Evolutionary conservation across 2,797 vertebrate genomes (phyloP).

Genomic region (Karalla daura): DNA sequence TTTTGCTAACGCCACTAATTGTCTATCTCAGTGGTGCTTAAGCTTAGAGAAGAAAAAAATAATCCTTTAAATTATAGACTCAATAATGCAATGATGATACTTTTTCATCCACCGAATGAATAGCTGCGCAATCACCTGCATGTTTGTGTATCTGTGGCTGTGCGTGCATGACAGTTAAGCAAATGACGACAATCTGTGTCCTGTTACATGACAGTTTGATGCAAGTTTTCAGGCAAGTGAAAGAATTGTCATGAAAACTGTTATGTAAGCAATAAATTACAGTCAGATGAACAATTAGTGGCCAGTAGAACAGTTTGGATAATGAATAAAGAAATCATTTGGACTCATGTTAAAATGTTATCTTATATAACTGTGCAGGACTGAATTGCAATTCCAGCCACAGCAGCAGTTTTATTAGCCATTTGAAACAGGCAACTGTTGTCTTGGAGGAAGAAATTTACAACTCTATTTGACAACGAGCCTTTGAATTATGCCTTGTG

Average conservation of each 20-base stretch:
- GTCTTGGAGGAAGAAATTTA: slow-evolving; percentile 29
- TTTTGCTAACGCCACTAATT: no score
- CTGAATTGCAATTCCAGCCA: slow-evolving; percentile 5
- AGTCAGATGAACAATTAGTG: background rate
- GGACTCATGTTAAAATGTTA: background rate
- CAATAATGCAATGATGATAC: background rate
- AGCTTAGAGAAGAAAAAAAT: background rate
- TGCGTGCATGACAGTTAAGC: background rate
- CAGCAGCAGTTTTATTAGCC: slow-evolving; percentile 4
- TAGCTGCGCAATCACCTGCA: background rate
- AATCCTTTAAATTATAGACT: background rate
- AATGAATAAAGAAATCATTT: background rate
- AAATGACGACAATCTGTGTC: background rate
- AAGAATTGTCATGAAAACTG: background rate
- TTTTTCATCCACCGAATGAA: background rate
- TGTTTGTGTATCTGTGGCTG: background rate
- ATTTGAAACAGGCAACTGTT: slow-evolving; percentile 33
- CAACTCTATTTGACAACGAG: slow-evolving; percentile 20
- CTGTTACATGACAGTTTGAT: background rate
- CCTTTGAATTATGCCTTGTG: slow-evolving; percentile 47
- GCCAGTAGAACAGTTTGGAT: background rate
- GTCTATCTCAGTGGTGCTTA: background rate
- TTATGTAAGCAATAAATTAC: background rate
- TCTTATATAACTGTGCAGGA: background rate
- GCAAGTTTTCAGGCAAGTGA: background rate